Percentiles rank a stretch among this genome's conserved stretches.
Evolutionary conservation across 1,140 invertebrate genomes (phyloP).

Genomic region (Temnothorax curvispinosus): DNA sequence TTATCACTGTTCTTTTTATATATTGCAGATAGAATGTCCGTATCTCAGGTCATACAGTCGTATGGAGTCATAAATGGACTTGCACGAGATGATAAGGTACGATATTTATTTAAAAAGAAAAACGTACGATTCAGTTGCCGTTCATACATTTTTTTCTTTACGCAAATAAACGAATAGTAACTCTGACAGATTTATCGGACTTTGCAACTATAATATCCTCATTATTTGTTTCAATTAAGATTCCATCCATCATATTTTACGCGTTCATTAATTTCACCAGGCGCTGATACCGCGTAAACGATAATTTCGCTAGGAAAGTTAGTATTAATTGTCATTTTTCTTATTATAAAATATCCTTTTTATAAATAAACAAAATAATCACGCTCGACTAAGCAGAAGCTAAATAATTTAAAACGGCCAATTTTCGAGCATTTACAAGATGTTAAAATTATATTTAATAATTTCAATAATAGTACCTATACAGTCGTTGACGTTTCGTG

Average conservation of each 20-base stretch:
- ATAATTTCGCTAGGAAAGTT: not conserved
- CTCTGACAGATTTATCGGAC: not conserved
- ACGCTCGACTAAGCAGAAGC: too few relatives aligned
- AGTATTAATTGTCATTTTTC: too few relatives aligned
- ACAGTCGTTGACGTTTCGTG: too few relatives aligned
- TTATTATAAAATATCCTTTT: too few relatives aligned
- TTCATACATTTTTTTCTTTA: not conserved
- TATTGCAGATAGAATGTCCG: conserved; percentile 79
- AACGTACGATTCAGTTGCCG: not conserved
- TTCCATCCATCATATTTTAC: not conserved
- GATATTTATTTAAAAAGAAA: not conserved
- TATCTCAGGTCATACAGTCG: conserved; percentile 72
- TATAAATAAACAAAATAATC: too few relatives aligned
- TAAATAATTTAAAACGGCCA: too few relatives aligned
- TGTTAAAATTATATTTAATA: too few relatives aligned
- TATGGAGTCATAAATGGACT: conserved; percentile 79
- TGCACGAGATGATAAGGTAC: conserved; percentile 75
- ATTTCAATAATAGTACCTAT: too few relatives aligned
- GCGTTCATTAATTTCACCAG: not conserved
- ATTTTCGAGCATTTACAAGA: too few relatives aligned
- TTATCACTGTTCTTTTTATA: conserved; percentile 19
- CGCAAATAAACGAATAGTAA: not conserved
- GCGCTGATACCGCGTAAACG: not conserved
- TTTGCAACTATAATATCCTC: not conserved
- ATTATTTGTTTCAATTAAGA: not conserved